phyloP scores from a whole-genome alignment of 2,888 invertebrate species.

The Steinernema hermaphroditum region DNA sequence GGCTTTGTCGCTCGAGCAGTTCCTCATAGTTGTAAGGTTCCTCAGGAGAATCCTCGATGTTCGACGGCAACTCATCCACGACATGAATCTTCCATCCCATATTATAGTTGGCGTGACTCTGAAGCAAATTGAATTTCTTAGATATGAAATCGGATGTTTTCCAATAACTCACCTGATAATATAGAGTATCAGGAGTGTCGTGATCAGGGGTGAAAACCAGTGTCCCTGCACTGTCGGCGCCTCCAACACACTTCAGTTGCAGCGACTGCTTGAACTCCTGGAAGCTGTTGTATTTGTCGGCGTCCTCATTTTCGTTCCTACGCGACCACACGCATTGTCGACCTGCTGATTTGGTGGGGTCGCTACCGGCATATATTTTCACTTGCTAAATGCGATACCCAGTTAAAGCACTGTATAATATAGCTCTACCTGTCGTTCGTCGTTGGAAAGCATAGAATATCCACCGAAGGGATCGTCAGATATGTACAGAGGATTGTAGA shows the following conservation, averaged over 20 bases:
- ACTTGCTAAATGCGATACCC: constrained; percentile 43
- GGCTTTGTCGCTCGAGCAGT: constrained; percentile 42
- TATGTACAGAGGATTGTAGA: constrained; percentile 86
- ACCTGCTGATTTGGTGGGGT: constrained; percentile 72
- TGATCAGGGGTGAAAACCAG: constrained; percentile 76
- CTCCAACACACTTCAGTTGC: constrained; percentile 73
- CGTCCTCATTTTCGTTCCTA: constrained; percentile 76
- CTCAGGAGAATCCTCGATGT: constrained; percentile 54
- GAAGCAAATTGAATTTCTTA: constrained; percentile 68
- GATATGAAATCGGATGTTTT: too few species aligned
- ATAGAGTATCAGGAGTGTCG: constrained; percentile 82
- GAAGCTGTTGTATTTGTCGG: constrained; percentile 79
- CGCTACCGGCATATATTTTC: constrained; percentile 41
- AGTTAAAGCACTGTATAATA: neutral
- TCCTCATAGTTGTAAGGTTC: constrained; percentile 55
- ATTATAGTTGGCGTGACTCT: constrained; percentile 87
- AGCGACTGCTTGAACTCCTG: constrained; percentile 82
- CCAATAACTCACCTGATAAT: constrained; percentile 71
- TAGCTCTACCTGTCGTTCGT: constrained; percentile 71
- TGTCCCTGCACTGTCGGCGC: constrained; percentile 35
- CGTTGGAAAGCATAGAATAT: constrained; percentile 76
- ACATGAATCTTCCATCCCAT: constrained; percentile 94
- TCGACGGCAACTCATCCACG: constrained; percentile 74
- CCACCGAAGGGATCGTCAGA: constrained; percentile 84
- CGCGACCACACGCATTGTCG: constrained; percentile 78